Base-by-base conservation (phyloP, 2,113 vertebrate species). In the Poicephalus meyeri region DNA sequence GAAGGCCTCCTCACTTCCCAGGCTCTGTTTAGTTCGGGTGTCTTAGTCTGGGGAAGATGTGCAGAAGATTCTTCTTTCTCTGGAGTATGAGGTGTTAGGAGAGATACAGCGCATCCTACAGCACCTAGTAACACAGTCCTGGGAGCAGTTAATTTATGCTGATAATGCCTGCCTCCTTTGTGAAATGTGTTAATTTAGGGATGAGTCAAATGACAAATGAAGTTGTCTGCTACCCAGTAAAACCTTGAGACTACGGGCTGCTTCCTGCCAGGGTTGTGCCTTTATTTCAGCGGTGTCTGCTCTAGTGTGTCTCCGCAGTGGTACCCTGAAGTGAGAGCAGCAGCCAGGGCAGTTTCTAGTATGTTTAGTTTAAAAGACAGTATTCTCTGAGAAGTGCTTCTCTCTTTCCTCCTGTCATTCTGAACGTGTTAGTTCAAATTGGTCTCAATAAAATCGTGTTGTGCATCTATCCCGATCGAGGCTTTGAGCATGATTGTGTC, bases 401-500 rank as follows among this genome's bases (percentile, higher is more conserved):
- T 80, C 20, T 42, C 24, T 72, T 74, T 84, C 65, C 12, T 81
- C 15, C 80, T 52, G 72, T 69, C 42, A 18, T 84, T 86, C 66
- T 11, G 56, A 53, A 44, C 4, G 0, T 49, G 63, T 76, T 46
- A 58, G 49, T 72, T 91, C 70, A 61, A 3, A 46, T 80, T 39
- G 63, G 16, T 81, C 89, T 76, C 46, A n/a, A 5, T 73, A 18
- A 78, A 68, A 60, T 77, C 68, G 64, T 5, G 7, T 41, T 83
- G 35, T 80, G 66, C 29, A 1, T 33, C 19, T 64, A 14, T 47
- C 26, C 20, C 8, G 25, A 4, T 61, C 50, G n/a, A 85, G 46
- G 56, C 68, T 86, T 89, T 56, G 47, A 50, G 52, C 53, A 25
- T 60, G 77, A 42, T 78, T 41, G n/a, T 80, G 72, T 94, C 77